Conservation (phyloP, 2,888 invertebrate genomes). For the Acrocyrtus sp. region DNA sequence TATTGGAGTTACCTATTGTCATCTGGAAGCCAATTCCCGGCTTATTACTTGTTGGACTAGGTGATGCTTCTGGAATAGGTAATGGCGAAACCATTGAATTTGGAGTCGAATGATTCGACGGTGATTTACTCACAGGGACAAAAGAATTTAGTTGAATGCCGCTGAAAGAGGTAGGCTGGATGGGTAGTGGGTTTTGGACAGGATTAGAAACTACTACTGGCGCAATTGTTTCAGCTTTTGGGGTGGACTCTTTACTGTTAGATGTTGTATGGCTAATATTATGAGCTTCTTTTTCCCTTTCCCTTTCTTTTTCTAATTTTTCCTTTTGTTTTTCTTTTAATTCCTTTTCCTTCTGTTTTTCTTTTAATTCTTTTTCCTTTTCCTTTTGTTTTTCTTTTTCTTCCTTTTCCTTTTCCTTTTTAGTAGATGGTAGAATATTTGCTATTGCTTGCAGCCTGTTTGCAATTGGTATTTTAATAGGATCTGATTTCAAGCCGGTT, state of each 20-base stretch:
- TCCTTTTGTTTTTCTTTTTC: too few species aligned
- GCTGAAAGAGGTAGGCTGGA: constrained; percentile 50
- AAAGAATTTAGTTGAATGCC: constrained; percentile 54
- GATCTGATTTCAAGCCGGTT: constrained; percentile 51
- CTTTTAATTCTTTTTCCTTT: too few species aligned
- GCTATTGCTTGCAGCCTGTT: constrained; percentile 60
- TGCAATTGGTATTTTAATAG: constrained; percentile 56
- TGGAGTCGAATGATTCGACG: constrained; percentile 61
- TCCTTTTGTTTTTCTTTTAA: constrained; percentile 1
- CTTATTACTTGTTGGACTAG: constrained; percentile 29
- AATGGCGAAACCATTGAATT: constrained; percentile 56
- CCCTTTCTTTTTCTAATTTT: constrained; percentile 18
- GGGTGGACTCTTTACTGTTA: not conserved
- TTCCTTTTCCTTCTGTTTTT: constrained; percentile 14
- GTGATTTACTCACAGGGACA: constrained; percentile 51
- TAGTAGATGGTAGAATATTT: constrained; percentile 25
- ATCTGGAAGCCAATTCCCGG: constrained; percentile 24
- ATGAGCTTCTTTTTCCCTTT: constrained; percentile 7
- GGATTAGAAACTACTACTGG: too few species aligned
- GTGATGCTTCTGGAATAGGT: constrained; percentile 32
- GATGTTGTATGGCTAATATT: constrained; percentile 1
- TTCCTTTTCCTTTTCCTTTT: constrained; percentile 1
- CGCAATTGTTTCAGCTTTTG: not conserved
- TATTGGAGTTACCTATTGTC: constrained; percentile 32
- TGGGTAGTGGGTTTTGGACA: not conserved